Evolutionary conservation across 2,113 vertebrate species (phyloP).

Genomic region (Elachura formosa): DNA sequence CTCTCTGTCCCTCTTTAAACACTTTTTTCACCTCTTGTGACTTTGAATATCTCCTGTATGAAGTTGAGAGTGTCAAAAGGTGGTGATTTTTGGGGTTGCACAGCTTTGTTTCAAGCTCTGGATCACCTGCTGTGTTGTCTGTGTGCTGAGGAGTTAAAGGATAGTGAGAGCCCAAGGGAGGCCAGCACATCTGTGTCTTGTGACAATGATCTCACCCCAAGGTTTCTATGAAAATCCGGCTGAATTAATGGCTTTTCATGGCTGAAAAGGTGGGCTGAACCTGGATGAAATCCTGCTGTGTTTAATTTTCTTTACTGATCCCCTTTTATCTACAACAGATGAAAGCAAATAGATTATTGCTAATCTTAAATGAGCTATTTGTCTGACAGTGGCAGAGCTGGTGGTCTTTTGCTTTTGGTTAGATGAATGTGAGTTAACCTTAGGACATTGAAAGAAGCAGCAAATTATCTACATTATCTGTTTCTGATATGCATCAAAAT

Average conservation of each 20-base stretch:
- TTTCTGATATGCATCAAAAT: background rate
- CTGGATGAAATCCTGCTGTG: background rate
- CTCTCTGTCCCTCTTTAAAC: background rate
- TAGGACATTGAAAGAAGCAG: background rate
- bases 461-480: background rate
- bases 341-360: background rate
- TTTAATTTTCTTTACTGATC: background rate
- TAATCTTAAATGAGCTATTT: conserved; percentile 16
- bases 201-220: background rate
- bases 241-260: background rate
- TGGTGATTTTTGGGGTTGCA: background rate
- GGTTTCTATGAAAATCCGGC: background rate
- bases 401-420: background rate
- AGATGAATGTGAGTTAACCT: background rate
- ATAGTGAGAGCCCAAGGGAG: background rate
- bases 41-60: background rate
- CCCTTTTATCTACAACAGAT: background rate
- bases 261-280: background rate
- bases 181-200: background rate
- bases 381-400: background rate
- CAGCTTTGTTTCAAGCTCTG: background rate
- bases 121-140: accelerated
- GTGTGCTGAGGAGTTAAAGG: background rate
- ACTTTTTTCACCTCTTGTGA: background rate
- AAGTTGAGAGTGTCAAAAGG: background rate